Conservation (phyloP, 2,113 vertebrate genomes). For the Gnathonemus longibarbis region DNA sequence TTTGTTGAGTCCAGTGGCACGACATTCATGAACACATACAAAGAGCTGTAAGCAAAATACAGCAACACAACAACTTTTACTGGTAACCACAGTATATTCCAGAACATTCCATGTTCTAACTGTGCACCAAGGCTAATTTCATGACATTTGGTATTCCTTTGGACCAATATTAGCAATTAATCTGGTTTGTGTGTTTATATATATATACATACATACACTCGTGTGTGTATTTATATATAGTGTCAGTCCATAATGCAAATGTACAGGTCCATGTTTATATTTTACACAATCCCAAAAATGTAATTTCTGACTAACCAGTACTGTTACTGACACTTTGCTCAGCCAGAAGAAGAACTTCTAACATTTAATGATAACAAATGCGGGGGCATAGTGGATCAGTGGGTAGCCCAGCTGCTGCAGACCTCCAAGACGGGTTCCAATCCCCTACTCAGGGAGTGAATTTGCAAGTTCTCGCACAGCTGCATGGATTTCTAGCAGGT, state of each 20-base stretch:
- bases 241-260: neutral
- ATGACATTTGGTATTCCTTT: no score
- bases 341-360: neutral
- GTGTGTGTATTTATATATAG: neutral
- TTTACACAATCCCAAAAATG: neutral
- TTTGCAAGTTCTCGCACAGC: neutral
- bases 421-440: neutral
- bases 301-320: no score
- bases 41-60: conserved; percentile 25
- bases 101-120: neutral
- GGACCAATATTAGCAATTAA: neutral
- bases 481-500: neutral
- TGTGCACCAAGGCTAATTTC: neutral
- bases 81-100: neutral
- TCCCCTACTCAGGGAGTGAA: neutral
- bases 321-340: neutral
- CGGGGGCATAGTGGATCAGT: no score
- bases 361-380: neutral
- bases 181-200: neutral
- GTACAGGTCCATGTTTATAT: neutral
- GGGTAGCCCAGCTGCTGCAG: neutral
- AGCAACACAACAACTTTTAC: neutral
- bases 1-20: neutral
- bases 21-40: conserved; percentile 1
- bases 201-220: neutral